Conservation (phyloP, 2,113 vertebrate genomes). For the Pelobates fuscus region DNA sequence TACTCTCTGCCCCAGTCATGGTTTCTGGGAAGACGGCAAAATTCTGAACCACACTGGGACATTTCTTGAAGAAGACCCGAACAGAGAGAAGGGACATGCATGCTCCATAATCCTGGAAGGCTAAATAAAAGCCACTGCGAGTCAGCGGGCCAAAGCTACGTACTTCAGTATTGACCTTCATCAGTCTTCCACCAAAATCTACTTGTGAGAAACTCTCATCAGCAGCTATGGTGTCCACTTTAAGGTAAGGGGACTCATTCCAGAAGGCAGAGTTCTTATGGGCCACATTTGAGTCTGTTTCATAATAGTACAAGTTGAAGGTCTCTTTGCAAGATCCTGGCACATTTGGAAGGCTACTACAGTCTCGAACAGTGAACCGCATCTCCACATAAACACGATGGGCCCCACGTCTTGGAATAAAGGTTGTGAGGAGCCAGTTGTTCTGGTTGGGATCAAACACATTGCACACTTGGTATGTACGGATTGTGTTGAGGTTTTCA, state of each 20-base stretch:
- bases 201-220: conserved; percentile 99
- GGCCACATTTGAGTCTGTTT: conserved; percentile 92
- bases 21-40: conserved; percentile 96
- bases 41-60: conserved; percentile 95
- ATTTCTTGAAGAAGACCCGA: conserved; percentile 97
- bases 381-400: conserved; percentile 97
- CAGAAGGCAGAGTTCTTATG: conserved; percentile 94
- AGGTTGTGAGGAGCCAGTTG: conserved; percentile 98
- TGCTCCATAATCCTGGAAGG: conserved; percentile 97
- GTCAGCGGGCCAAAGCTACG: conserved; percentile 94
- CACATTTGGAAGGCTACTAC: conserved; percentile 96
- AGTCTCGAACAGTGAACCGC: conserved; percentile 96
- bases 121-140: conserved; percentile 94
- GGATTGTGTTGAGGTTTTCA: conserved; percentile 98
- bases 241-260: conserved; percentile 97
- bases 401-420: conserved; percentile 87
- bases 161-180: conserved; percentile 98
- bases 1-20: conserved; percentile 96
- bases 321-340: conserved; percentile 98
- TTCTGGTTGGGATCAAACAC: conserved; percentile 97
- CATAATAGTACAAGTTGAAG: conserved; percentile 98
- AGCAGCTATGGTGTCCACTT: conserved; percentile 98
- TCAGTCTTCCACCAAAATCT: conserved; percentile 94
- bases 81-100: conserved; percentile 98
- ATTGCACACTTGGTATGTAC: conserved; percentile 98